phyloP scores from a whole-genome alignment of 2,113 vertebrate genomes.

The Menidia beryllina region DNA sequence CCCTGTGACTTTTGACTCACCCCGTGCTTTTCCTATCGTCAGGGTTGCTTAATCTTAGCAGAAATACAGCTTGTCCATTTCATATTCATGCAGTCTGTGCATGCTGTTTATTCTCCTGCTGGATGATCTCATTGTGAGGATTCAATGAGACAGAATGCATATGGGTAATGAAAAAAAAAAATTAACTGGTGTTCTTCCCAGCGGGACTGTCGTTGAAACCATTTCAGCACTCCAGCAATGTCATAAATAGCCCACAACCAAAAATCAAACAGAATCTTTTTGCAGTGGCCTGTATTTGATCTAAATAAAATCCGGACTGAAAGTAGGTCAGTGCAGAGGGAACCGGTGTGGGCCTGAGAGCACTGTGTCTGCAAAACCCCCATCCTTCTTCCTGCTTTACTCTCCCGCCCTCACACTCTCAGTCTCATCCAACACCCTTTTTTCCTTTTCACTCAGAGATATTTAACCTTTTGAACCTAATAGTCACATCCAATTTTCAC shows the following conservation, averaged over 20 bases:
- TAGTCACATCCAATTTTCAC: slow-evolving; percentile 9
- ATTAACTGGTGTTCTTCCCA: slow-evolving; percentile 57
- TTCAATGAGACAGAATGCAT: slow-evolving; percentile 13
- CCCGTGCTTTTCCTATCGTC: neutral
- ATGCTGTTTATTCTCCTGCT: slow-evolving; percentile 25
- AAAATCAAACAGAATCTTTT: slow-evolving; percentile 72
- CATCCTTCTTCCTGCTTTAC: slow-evolving; percentile 44
- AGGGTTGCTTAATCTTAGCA: slow-evolving; percentile 8
- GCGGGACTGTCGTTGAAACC: slow-evolving; percentile 44
- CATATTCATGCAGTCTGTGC: slow-evolving; percentile 6
- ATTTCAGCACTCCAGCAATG: slow-evolving; percentile 58
- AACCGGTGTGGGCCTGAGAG: slow-evolving; percentile 81
- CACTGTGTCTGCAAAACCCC: slow-evolving; percentile 71
- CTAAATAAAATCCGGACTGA: slow-evolving; percentile 79
- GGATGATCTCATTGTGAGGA: slow-evolving; percentile 12
- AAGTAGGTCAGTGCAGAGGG: slow-evolving; percentile 82
- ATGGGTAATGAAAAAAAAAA: slow-evolving; percentile 39
- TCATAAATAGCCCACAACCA: slow-evolving; percentile 77
- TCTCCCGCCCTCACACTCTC: slow-evolving; percentile 23
- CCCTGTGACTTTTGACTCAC: too few relatives aligned
- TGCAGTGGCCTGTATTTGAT: slow-evolving; percentile 72
- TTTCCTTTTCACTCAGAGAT: slow-evolving; percentile 26
- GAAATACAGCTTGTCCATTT: slow-evolving; percentile 21
- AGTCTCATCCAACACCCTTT: slow-evolving; percentile 40
- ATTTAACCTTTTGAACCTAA: slow-evolving; percentile 65